Conservation (phyloP, 1,140 invertebrate species). For the Leptonema lineaticorne region DNA sequence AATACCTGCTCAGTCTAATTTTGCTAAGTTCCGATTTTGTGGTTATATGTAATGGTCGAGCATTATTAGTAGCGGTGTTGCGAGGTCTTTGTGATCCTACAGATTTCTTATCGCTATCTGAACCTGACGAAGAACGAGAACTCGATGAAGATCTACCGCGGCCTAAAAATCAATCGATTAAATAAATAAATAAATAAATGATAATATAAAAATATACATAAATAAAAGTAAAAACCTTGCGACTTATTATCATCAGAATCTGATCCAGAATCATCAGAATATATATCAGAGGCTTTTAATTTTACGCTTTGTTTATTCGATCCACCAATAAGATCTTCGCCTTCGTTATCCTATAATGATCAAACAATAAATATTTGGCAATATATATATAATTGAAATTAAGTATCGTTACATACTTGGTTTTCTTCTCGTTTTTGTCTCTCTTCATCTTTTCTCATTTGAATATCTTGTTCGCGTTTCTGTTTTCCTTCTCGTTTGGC, state of each 20-base stretch:
- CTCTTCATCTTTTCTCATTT: conserved; percentile 64
- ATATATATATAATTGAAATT: background rate
- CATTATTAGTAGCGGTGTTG: conserved; percentile 43
- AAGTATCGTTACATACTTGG: conserved; percentile 1
- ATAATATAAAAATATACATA: background rate
- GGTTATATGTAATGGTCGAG: conserved; percentile 65
- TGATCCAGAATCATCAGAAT: conserved; percentile 91
- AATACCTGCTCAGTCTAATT: conserved; percentile 74
- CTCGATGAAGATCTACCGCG: conserved; percentile 33
- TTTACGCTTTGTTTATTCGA: conserved; percentile 60
- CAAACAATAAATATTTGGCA: background rate
- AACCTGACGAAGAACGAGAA: conserved; percentile 49
- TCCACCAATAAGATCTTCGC: conserved; percentile 59
- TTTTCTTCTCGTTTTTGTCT: conserved; percentile 39
- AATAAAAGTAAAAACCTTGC: conserved; percentile 25
- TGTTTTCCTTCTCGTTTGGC: conserved; percentile 78
- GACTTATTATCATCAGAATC: conserved; percentile 65
- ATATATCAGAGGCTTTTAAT: conserved; percentile 91
- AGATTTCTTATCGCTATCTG: conserved; percentile 58
- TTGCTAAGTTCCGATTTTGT: conserved; percentile 83
- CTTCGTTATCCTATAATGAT: conserved; percentile 48
- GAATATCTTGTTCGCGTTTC: conserved; percentile 57
- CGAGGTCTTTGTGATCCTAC: conserved; percentile 34
- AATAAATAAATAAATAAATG: background rate
- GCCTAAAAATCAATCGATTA: conserved; percentile 17